Evolutionary conservation across 2,797 vertebrate species (phyloP).

Genomic region (Threskiornis aethiopicus): DNA sequence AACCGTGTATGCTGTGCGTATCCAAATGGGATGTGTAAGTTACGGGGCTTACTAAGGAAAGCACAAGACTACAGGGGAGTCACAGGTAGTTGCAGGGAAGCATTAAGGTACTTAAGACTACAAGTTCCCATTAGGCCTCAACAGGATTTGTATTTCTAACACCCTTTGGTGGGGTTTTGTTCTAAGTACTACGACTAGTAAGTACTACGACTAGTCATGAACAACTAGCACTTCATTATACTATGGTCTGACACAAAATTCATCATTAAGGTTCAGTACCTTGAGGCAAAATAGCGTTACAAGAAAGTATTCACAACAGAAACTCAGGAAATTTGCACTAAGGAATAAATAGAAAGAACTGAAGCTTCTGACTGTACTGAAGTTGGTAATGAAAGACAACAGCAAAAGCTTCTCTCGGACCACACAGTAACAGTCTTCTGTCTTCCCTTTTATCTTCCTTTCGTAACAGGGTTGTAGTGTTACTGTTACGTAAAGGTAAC

Average conservation of each 20-base stretch:
- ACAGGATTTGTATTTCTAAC: neutral
- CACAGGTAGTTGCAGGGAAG: neutral
- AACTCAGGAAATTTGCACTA: neutral
- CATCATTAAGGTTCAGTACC: neutral
- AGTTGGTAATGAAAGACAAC: neutral
- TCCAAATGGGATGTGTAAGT: neutral
- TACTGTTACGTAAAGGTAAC: neutral
- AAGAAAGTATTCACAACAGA: neutral
- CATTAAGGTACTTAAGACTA: neutral
- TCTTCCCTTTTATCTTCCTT: neutral
- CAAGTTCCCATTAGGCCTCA: neutral
- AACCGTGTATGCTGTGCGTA: neutral
- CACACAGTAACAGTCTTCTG: neutral
- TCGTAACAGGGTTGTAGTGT: neutral
- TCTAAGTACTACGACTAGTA: neutral
- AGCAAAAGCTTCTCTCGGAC: neutral
- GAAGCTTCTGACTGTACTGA: neutral
- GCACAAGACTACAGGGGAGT: neutral
- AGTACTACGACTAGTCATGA: neutral
- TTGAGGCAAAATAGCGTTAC: neutral
- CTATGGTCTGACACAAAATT: neutral
- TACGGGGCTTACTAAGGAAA: neutral
- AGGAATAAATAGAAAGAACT: neutral
- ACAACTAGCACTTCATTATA: neutral
- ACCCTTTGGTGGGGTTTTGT: neutral